These are phyloP conservation scores for Chinchilla lanigera DNA, from an alignment of 2,113 vertebrate genomes.

Conservation along the genomic window DNA sequence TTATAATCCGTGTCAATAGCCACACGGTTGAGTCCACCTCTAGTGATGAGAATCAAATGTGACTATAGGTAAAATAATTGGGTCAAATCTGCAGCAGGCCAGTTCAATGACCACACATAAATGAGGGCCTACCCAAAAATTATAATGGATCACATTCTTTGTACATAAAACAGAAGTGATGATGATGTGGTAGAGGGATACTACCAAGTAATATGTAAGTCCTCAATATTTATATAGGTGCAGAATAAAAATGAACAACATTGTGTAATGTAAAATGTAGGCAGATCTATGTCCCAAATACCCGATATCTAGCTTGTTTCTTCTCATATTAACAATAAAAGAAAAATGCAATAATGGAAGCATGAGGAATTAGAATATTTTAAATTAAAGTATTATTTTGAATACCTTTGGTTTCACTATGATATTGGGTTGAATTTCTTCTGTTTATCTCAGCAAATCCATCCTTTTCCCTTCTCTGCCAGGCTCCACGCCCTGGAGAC, in stretches of 20 bases:
- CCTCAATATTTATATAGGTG: neutral
- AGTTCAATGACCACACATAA: slow-evolving; percentile 48
- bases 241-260: slow-evolving; percentile 56
- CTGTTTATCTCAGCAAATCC: neutral
- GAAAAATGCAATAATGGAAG: neutral
- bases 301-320: slow-evolving; percentile 45
- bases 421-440: neutral
- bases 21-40: neutral
- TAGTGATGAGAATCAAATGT: slow-evolving; percentile 25
- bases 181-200: neutral
- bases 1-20: slow-evolving; percentile 10
- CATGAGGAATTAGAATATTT: neutral
- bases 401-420: neutral
- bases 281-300: neutral
- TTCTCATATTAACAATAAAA: neutral
- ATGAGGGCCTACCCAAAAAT: slow-evolving; percentile 41
- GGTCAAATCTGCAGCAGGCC: slow-evolving; percentile 22
- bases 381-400: slow-evolving; percentile 8
- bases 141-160: slow-evolving; percentile 17
- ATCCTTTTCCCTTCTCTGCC: neutral
- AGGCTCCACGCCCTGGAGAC: neutral
- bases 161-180: neutral
- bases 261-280: neutral
- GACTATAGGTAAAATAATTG: slow-evolving; percentile 71
- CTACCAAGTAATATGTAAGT: slow-evolving; percentile 14